Evolutionary conservation across 1,140 invertebrate species (phyloP), one percentile per base, ranked within the genome.

Genomic region (Steinernema feltiae): DNA sequence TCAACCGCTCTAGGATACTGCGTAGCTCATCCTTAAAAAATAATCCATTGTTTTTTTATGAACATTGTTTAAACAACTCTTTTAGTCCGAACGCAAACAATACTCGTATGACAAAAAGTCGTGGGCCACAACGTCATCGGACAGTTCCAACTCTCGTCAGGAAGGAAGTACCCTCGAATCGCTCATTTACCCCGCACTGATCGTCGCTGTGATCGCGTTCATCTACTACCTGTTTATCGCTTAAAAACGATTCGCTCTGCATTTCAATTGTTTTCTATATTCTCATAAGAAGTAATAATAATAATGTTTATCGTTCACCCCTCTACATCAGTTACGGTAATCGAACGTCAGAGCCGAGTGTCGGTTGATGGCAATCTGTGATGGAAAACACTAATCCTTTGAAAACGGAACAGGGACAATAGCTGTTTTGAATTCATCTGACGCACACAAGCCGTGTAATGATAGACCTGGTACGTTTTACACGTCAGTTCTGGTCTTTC

Each of bases 101-200:
- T 85, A 85, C 71, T 85, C 84, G 3, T 85, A 85, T 69, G 83
- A 85, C 70, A 83, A 85, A 72, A 84, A 80, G 71, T 69, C 69
- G 70, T 80, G 77, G 72, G 12, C 72, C 0, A 74, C 72, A 1
- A 74, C 30, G 24, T 32, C 70, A 0, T 21, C 70, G 17, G 70
- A 76, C 70, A 75, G 70, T 48, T 69, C 53, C 32, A 30, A 53
- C 63, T 71, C 74, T 41, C 71, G 76, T 71, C 29, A 72, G 41
- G 48, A 69, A 76, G 69, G 69, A 21, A 46, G 27, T 24, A 21
- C 77, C 29, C n/a, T 76, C 32, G 83, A 85, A 63, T 75, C 77
- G 30, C 69, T 84, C 46, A 72, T 80, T 31, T 86, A 79, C 32
- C 75, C 76, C 30, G 72, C 48, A 32, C 72, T 84, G 30, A 63